Percentiles rank a stretch among this genome's conserved stretches.
These are phyloP conservation scores for Marmota flaviventris DNA, from an alignment of 2,113 vertebrate species.

Conservation along the genomic window DNA sequence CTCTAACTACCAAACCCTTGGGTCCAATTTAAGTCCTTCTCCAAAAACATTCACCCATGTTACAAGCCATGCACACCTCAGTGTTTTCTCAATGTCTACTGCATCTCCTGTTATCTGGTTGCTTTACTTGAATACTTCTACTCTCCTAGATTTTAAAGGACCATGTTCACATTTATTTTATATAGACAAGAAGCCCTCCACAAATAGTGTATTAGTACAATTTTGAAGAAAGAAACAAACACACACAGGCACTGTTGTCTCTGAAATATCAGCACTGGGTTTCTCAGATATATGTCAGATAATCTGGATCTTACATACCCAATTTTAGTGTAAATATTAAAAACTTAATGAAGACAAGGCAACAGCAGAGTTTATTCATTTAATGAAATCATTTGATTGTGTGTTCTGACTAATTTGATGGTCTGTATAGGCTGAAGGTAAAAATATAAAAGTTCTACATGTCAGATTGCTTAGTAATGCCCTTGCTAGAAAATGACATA, in stretches of 20 bases:
- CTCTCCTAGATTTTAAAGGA: neutral
- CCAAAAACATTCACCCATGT: neutral
- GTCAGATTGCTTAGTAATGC: neutral
- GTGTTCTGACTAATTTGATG: neutral
- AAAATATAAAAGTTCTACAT: conserved; percentile 14
- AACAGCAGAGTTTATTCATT: neutral
- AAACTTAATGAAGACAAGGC: neutral
- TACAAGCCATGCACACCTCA: neutral
- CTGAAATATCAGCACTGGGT: neutral
- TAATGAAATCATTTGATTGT: neutral
- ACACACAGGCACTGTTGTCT: neutral
- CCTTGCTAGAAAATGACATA: neutral
- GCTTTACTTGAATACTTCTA: neutral
- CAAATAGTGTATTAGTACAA: neutral
- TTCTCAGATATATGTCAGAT: neutral
- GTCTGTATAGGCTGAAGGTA: neutral
- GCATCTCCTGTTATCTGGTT: neutral
- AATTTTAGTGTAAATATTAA: neutral
- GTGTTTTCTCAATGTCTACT: neutral
- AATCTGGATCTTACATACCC: neutral
- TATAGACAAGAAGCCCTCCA: neutral
- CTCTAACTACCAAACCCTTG: neutral
- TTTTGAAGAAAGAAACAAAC: conserved; percentile 31
- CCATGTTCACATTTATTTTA: neutral
- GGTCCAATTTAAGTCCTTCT: neutral